Evolutionary conservation across 2,888 invertebrate genomes (phyloP).

Genomic region (Caenorhabditis imperialis): DNA sequence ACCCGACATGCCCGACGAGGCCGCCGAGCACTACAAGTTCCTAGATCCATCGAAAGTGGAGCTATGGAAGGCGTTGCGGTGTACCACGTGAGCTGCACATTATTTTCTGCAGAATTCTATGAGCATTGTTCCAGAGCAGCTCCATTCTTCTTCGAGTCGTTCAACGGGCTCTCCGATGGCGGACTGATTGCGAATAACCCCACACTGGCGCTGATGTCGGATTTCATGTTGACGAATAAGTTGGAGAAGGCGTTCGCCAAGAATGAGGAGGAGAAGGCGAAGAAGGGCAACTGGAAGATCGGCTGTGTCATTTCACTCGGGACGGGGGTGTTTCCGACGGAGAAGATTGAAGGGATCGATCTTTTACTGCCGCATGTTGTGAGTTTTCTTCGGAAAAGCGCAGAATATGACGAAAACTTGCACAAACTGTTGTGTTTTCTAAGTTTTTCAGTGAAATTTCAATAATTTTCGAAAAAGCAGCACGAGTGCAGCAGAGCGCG

Average conservation of each 20-base stretch:
- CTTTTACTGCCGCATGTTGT: constrained; percentile 39
- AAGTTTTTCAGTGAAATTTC: background rate
- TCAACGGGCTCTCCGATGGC: constrained; percentile 63
- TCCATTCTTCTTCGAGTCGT: constrained; percentile 62
- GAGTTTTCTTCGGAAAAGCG: too few relatives aligned
- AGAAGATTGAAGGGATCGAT: constrained; percentile 64
- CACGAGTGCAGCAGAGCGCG: too few relatives aligned
- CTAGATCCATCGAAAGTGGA: constrained; percentile 59
- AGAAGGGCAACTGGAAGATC: constrained; percentile 51
- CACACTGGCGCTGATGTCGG: constrained; percentile 58
- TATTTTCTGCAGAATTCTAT: background rate
- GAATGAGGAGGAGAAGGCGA: constrained; percentile 28
- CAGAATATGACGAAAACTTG: too few relatives aligned
- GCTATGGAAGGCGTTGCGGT: constrained; percentile 62
- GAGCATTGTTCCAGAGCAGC: constrained; percentile 62
- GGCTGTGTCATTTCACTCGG: constrained; percentile 61
- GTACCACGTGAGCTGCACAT: constrained; percentile 50
- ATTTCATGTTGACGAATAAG: constrained; percentile 50
- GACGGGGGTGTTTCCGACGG: constrained; percentile 55
- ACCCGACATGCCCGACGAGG: constrained; percentile 58
- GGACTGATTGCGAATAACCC: constrained; percentile 65
- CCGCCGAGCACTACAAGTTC: constrained; percentile 52
- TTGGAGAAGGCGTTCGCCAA: constrained; percentile 56
- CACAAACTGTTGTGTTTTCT: too few relatives aligned
- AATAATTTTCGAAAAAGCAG: background rate